Conservation (phyloP, 2,113 vertebrate genomes). For the Cyanoramphus novaezelandiae region DNA sequence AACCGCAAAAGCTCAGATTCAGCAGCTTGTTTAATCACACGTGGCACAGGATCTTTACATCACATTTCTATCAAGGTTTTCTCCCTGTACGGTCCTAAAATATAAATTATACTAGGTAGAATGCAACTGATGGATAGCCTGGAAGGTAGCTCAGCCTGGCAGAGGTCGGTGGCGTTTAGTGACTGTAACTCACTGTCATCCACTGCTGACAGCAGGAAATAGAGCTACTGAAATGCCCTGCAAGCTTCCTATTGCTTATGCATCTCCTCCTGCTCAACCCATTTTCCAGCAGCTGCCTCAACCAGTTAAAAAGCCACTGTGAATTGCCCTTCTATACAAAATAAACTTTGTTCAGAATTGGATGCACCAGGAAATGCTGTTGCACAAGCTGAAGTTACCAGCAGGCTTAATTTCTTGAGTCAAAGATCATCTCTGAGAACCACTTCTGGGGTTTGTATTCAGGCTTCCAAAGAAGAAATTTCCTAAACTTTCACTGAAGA, state of each 20-base stretch:
- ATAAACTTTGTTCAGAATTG: not conserved
- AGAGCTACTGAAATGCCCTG: not conserved
- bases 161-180: not conserved
- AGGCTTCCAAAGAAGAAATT: not conserved
- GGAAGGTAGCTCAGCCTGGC: not conserved
- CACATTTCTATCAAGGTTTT: not conserved
- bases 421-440: not conserved
- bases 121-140: not conserved
- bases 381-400: not conserved
- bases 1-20: not conserved
- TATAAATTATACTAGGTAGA: not conserved
- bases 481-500: not conserved
- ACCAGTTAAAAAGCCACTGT: not conserved
- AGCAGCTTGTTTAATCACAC: not conserved
- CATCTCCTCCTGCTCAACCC: not conserved
- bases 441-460: rapidly evolving
- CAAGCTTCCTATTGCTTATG: not conserved
- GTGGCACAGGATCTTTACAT: not conserved
- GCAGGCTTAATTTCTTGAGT: not conserved
- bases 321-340: not conserved
- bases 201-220: not conserved
- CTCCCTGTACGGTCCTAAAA: not conserved
- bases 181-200: not conserved
- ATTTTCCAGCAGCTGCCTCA: not conserved
- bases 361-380: not conserved